phyloP scores from a whole-genome alignment of 2,888 invertebrate genomes.

The Caenorhabditis uteleia region DNA sequence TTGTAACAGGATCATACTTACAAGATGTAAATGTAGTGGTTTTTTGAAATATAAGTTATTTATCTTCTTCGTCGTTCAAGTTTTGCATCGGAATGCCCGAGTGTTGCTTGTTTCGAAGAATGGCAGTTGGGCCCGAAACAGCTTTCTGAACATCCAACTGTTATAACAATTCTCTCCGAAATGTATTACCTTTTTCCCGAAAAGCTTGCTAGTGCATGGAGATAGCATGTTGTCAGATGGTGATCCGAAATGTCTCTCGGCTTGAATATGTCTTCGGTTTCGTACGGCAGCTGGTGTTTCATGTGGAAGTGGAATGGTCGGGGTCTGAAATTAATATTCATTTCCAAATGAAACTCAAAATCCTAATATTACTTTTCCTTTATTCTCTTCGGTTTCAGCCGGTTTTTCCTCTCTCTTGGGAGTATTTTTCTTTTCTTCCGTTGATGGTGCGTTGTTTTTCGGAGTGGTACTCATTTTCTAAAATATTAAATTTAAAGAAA shows the following conservation, averaged over 20 bases:
- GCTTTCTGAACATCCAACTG: conserved; percentile 27
- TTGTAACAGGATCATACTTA: too few relatives aligned
- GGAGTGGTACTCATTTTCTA: too few relatives aligned
- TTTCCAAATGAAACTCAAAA: not conserved
- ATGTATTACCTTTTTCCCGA: conserved; percentile 39
- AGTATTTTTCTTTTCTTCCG: too few relatives aligned
- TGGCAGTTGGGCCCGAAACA: conserved; percentile 44
- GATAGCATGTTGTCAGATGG: conserved; percentile 55
- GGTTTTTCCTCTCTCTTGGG: too few relatives aligned
- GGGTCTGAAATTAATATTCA: conserved; percentile 22
- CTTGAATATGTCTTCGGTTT: conserved; percentile 47
- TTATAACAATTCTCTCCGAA: too few relatives aligned
- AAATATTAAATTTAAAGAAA: too few relatives aligned
- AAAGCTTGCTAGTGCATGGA: conserved; percentile 53
- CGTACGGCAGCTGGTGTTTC: conserved; percentile 50
- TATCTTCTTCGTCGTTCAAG: conserved; percentile 26
- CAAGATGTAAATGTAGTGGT: too few relatives aligned
- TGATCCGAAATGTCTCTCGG: conserved; percentile 40
- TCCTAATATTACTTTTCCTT: too few relatives aligned
- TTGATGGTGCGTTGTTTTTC: too few relatives aligned
- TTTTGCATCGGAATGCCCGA: conserved; percentile 52
- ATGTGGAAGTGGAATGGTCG: conserved; percentile 31
- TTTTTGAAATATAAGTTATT: not conserved
- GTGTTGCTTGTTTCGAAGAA: conserved; percentile 52
- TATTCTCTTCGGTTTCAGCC: too few relatives aligned